Base-by-base conservation (phyloP, 2,888 invertebrate genomes). In the Ptychoptera albimana region DNA sequence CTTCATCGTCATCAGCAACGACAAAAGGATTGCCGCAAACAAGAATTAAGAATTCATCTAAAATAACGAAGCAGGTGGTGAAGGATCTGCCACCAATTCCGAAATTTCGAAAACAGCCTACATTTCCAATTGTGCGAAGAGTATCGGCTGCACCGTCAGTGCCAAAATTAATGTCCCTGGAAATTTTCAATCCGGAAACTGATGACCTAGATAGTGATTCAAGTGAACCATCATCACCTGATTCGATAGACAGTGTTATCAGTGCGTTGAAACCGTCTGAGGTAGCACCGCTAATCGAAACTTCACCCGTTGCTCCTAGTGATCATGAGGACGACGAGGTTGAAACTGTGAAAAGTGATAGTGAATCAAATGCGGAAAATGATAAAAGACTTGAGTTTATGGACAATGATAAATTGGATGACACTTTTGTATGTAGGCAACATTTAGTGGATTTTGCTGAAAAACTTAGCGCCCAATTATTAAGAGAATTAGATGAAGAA, bases 151-250 rank as follows among this genome's bases (percentile, higher is more conserved):
- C 79, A 49, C 70, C 76, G 15, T 76, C 75, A 1, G 68, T 83
- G 45, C 85, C 86, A 0, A 79, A 83, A 50, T 65, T 88, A 12
- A 70, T 87, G 57, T 80, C 85, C 1, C 62, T 88, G 45, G 89
- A 89, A 57, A 68, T 89, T 4, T 91, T 87, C 57, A 89, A 91
- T 65, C 89, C 89, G 2, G 89, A 87, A 57, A 86, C 82, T 7
- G 89, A 91, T 58, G 89, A 91, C 55, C 73, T 87, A 61, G 89
- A 89, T 59, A 88, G 87, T 55, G 89, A 89, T 59, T 87, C 86
- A 0, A 86, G 85, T 55, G 82, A 86, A 10, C 61, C 66, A 10
- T 87, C 87, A 1, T 87, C 88, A 0, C 87, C 88, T 2, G 87
- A 87, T 58, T 87, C 87, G 2, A 77, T 83, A 2, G 86, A 86